phyloP scores from a whole-genome alignment of 2,113 vertebrate genomes.

The Leptosomus discolor region DNA sequence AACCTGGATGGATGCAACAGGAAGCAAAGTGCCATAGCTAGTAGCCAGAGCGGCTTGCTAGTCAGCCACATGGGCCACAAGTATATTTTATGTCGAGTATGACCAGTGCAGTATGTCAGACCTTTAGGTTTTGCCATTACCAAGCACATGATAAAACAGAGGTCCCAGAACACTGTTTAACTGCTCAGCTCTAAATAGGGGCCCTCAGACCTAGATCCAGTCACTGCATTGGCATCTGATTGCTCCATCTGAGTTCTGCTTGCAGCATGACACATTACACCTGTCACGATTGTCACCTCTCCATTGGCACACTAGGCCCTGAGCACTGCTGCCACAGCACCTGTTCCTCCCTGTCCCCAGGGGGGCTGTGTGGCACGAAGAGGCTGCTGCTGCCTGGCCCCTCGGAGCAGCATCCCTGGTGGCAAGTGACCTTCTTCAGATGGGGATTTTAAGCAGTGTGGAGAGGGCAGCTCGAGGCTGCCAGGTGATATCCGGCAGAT shows the following conservation, averaged over 20 bases:
- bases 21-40: background rate
- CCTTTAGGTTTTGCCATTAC: background rate
- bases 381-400: background rate
- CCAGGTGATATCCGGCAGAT: background rate
- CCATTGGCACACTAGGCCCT: rapidly evolving
- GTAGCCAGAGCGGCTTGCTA: background rate
- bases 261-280: rapidly evolving
- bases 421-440: background rate
- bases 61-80: background rate
- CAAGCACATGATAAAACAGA: background rate
- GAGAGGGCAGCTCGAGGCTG: background rate
- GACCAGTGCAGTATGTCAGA: background rate
- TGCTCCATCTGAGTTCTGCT: background rate
- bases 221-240: rapidly evolving
- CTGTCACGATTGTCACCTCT: background rate
- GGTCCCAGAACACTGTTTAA: background rate
- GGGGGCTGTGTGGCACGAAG: background rate
- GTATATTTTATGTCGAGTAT: background rate
- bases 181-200: background rate
- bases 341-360: background rate
- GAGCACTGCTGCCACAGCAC: background rate
- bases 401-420: background rate
- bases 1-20: background rate
- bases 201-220: background rate
- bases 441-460: background rate